Conservation (phyloP, 2,797 vertebrate genomes). For the Gymnoscopelus microlampas region DNA sequence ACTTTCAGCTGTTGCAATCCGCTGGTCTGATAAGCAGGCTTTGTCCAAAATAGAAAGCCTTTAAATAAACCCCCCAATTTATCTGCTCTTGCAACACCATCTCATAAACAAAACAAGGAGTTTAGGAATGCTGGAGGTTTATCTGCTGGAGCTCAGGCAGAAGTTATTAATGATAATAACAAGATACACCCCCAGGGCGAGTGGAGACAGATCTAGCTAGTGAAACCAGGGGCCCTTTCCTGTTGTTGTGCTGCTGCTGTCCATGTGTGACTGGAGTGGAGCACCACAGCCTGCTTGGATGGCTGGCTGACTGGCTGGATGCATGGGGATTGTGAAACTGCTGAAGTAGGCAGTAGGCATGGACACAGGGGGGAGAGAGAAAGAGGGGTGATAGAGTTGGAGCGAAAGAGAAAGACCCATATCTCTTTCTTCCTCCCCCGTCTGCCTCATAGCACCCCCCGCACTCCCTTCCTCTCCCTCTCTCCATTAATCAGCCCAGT, state of each 20-base stretch:
- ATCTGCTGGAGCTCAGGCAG: slow-evolving; percentile 63
- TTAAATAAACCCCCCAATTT: slow-evolving; percentile 79
- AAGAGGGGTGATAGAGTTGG: slow-evolving; percentile 27
- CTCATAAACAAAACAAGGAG: slow-evolving; percentile 77
- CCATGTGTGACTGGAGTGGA: slow-evolving; percentile 74
- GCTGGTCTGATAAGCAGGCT: slow-evolving; percentile 58
- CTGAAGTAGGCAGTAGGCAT: slow-evolving; percentile 82
- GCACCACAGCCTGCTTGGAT: slow-evolving; percentile 63
- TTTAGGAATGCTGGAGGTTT: slow-evolving; percentile 82
- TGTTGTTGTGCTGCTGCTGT: slow-evolving; percentile 72
- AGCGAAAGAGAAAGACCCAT: slow-evolving; percentile 33
- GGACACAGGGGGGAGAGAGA: slow-evolving; percentile 56
- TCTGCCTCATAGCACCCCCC: slow-evolving; percentile 64
- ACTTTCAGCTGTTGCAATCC: slow-evolving; percentile 46
- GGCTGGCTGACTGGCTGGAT: slow-evolving; percentile 53
- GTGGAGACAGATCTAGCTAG: slow-evolving; percentile 76
- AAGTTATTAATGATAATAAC: slow-evolving; percentile 79
- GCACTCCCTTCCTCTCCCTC: slow-evolving; percentile 44
- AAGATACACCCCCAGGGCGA: slow-evolving; percentile 72
- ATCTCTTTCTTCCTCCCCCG: slow-evolving; percentile 80
- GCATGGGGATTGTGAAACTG: slow-evolving; percentile 83
- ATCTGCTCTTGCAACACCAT: slow-evolving; percentile 81
- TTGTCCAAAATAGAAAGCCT: slow-evolving; percentile 82
- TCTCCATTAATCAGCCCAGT: slow-evolving; percentile 69
- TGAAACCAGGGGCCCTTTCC: slow-evolving; percentile 76